A percentile compares a stretch with the other conserved stretches of the same genome.
Conservation (phyloP, 2,888 invertebrate species). For the Microctonus brassicae region DNA sequence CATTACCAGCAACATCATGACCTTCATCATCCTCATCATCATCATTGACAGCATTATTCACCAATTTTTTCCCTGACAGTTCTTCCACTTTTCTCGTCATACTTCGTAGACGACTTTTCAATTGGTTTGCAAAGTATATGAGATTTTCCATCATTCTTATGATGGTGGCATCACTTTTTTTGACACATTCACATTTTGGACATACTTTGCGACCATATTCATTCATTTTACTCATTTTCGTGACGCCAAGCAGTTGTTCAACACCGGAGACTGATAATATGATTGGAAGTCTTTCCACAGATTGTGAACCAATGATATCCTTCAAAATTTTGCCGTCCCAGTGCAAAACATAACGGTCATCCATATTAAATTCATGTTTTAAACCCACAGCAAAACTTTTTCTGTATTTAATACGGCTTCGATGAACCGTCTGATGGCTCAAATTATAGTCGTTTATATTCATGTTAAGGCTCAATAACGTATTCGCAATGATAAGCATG, state of each 20-base stretch:
- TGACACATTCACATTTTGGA: too few species aligned
- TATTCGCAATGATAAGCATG: slow-evolving; percentile 21
- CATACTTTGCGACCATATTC: too few species aligned
- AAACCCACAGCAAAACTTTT: slow-evolving; percentile 18
- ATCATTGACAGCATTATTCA: too few species aligned
- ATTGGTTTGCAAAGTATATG: too few species aligned
- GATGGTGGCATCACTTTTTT: too few species aligned
- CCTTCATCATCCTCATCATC: too few species aligned
- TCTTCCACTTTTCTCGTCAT: too few species aligned
- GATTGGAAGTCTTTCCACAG: slow-evolving; percentile 32
- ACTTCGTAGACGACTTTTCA: too few species aligned
- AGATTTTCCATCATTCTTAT: too few species aligned
- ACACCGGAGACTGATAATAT: slow-evolving; percentile 7
- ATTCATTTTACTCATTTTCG: slow-evolving; percentile 29
- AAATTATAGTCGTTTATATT: slow-evolving; percentile 21
- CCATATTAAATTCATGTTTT: slow-evolving; percentile 16
- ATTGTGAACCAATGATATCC: slow-evolving; percentile 20
- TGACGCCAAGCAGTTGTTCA: slow-evolving; percentile 30
- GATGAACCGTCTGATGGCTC: slow-evolving; percentile 27
- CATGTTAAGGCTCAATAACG: slow-evolving; percentile 14
- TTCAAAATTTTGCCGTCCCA: slow-evolving; percentile 31
- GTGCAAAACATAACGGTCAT: slow-evolving; percentile 27
- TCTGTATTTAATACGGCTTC: slow-evolving; percentile 28
- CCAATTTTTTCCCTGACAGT: too few species aligned
- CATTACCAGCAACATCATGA: too few species aligned